Conservation (phyloP, 2,113 vertebrate genomes). For the Amphiprion percula region DNA sequence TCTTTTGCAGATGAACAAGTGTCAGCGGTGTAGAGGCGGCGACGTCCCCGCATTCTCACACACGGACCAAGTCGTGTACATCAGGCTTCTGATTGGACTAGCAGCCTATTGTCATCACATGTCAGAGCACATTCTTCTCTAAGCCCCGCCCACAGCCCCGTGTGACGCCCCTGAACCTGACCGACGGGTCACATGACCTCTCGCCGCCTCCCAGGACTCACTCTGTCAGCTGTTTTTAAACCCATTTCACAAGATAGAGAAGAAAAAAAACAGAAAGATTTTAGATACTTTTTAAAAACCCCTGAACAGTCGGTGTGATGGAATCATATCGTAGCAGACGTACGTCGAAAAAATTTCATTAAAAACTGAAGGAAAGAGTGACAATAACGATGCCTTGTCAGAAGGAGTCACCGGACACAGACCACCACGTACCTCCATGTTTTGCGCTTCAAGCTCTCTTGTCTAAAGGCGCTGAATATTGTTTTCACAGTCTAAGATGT, state of each 20-base stretch:
- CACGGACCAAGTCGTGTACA: slow-evolving; percentile 6
- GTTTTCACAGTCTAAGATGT: slow-evolving; percentile 40
- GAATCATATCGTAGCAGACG: neutral
- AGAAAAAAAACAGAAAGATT: slow-evolving; percentile 6
- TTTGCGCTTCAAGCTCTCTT: slow-evolving; percentile 47
- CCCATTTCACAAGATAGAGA: slow-evolving; percentile 33
- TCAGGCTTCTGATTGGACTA: slow-evolving; percentile 40
- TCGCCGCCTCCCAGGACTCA: slow-evolving; percentile 20
- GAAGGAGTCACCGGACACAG: slow-evolving; percentile 44
- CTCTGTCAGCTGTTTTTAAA: slow-evolving; percentile 56
- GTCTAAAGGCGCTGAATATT: slow-evolving; percentile 22
- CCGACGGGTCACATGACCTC: slow-evolving; percentile 7
- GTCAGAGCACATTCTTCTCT: slow-evolving; percentile 66
- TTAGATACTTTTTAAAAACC: slow-evolving; percentile 57
- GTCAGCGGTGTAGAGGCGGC: slow-evolving; percentile 87
- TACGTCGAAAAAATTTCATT: neutral
- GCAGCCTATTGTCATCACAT: slow-evolving; percentile 25
- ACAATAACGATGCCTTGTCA: neutral
- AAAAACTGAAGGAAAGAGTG: slow-evolving; percentile 33
- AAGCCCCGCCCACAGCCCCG: slow-evolving; percentile 33
- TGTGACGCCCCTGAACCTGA: slow-evolving; percentile 22
- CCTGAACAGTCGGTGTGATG: slow-evolving; percentile 11
- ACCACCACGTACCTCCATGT: slow-evolving; percentile 67
- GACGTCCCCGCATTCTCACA: slow-evolving; percentile 36
- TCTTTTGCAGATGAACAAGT: slow-evolving; percentile 95